Evolutionary conservation across 92 coral and sea anemone genomes (phyloP), one percentile per base, ranked within the genome.

Genomic region (Isaurus tuberculatus): DNA sequence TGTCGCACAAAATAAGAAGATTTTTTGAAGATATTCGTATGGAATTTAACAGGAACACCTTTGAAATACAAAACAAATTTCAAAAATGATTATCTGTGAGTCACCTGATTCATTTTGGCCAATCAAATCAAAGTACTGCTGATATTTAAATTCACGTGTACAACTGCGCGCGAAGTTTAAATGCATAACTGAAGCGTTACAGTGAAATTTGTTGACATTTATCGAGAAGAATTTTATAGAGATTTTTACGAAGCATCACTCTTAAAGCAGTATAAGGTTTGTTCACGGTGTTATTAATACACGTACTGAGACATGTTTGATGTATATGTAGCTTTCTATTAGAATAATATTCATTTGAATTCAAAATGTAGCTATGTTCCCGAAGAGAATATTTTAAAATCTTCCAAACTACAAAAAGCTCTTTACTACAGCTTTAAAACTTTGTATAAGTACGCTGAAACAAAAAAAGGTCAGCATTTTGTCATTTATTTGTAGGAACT

Each of bases 161-260:
- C 16, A 6, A 0, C 48, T 36, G 19, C 70, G 82, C 82, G 82
- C 82, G 82, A 77, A 77, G 26, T 77, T 77, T 77, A 77, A 77
- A 77, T 34, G 34, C 69, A 13, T 34, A 60, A 77, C 67, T 33
- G 82, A 77, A 60, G 40, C 20, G 3, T 55, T 26, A n/a, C n/a
- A 26, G 33, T 29, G 19, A 22, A 26, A 2, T 26, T 27, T 22
- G 69, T 63, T 23, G 16, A 25, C 8, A 8, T 55, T 19, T 55
- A 3, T 55, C 23, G 58, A 51, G 58, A 60, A 60, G 31, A 19
- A 63, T 25, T 63, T 25, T 28, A 25, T 28, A 3, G 33, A 27
- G 27, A 28, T 11, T 25, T 8, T 28, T 26, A 8, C 32, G 8
- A 17, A 28, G 14, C 1, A 63, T 2, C 68, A 20, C 26, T 28